A percentile compares a stretch with the other conserved stretches of the same genome.
Conservation (phyloP, 2,888 invertebrate genomes). For the Auanema freiburgensis region DNA sequence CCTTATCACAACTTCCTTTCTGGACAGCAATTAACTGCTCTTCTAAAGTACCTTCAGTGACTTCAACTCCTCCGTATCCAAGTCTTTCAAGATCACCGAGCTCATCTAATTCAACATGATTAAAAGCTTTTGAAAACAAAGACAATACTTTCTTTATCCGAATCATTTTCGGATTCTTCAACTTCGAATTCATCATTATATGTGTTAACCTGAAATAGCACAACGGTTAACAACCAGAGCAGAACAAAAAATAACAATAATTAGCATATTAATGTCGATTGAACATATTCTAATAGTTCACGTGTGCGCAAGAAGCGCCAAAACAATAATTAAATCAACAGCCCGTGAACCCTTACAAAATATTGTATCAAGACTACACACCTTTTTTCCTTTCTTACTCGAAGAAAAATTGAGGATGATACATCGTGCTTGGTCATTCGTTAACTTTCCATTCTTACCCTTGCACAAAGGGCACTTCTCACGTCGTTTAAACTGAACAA, state of each 20-base stretch:
- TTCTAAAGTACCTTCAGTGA: slow-evolving; percentile 33
- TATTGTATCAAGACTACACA: too few relatives aligned
- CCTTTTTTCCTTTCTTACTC: slow-evolving; percentile 3
- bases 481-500: slow-evolving; percentile 49
- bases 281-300: slow-evolving; percentile 15
- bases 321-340: background rate
- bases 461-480: slow-evolving; percentile 59
- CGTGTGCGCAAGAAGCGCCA: slow-evolving; percentile 12
- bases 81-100: slow-evolving; percentile 16
- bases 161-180: slow-evolving; percentile 5
- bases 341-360: background rate
- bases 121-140: too few relatives aligned
- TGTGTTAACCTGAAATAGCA: slow-evolving; percentile 1
- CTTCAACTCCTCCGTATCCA: slow-evolving; percentile 15
- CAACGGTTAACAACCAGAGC: too few relatives aligned
- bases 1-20: slow-evolving; percentile 51
- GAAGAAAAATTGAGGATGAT: slow-evolving; percentile 55
- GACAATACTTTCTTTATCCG: too few relatives aligned
- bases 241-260: too few relatives aligned
- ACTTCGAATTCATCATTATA: slow-evolving; percentile 9
- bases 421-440: slow-evolving; percentile 53
- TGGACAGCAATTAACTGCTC: slow-evolving; percentile 53
- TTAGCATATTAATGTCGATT: too few relatives aligned
- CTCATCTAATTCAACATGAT: slow-evolving; percentile 8
- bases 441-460: slow-evolving; percentile 49